Evolutionary conservation across 2,888 invertebrate genomes (phyloP).

Genomic region (Andrena chrysosceles): DNA sequence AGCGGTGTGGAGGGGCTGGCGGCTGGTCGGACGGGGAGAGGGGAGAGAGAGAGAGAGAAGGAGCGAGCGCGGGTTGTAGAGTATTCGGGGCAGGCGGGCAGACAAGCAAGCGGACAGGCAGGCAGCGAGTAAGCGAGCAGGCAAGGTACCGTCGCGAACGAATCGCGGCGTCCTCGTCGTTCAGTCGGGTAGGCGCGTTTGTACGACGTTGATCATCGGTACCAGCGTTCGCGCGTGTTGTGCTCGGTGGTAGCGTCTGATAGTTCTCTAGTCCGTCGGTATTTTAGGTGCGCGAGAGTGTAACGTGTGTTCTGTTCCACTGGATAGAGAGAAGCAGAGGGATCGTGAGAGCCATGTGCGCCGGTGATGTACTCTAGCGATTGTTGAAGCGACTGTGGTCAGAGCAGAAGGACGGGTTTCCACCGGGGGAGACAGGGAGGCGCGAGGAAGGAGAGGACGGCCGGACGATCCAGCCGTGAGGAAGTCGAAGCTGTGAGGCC

Average conservation of each 20-base stretch:
- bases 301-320: slow-evolving; percentile 31
- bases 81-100: slow-evolving; percentile 46
- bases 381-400: background rate
- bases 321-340: background rate
- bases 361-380: slow-evolving; percentile 50
- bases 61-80: slow-evolving; percentile 24
- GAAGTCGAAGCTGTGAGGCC: background rate
- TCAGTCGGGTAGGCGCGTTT: slow-evolving; percentile 76
- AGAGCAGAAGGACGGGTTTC: slow-evolving; percentile 4
- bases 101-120: slow-evolving; percentile 43
- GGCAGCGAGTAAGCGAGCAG: slow-evolving; percentile 44
- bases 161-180: slow-evolving; percentile 70
- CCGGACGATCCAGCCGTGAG: background rate
- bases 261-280: background rate
- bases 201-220: slow-evolving; percentile 56
- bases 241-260: slow-evolving; percentile 3
- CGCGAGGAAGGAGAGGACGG: slow-evolving; percentile 23
- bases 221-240: slow-evolving; percentile 31
- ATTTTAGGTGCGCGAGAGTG: slow-evolving; percentile 6
- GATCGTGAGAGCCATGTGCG: slow-evolving; percentile 59
- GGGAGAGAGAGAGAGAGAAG: slow-evolving; percentile 24
- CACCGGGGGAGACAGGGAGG: background rate
- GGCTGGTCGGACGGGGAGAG: background rate
- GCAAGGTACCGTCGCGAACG: slow-evolving; percentile 66
- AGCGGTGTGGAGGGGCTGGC: slow-evolving; percentile 13